Conservation (phyloP, 2,888 invertebrate genomes). For the Pterostichus madidus region DNA sequence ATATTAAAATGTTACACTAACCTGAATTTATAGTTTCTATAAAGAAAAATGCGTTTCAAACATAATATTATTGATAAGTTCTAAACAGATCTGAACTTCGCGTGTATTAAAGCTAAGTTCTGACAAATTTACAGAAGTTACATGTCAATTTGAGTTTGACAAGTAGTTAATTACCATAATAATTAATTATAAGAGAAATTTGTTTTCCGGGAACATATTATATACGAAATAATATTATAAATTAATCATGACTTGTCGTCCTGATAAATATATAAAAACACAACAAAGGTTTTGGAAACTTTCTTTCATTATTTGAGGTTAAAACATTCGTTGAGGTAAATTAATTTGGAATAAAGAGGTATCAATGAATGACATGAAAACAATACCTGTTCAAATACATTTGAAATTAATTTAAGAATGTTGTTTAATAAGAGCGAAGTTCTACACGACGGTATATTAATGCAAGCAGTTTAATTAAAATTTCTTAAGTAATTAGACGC, state of each 20-base stretch:
- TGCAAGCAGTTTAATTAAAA: conserved; percentile 32
- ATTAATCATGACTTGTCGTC: conserved; percentile 36
- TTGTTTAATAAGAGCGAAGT: conserved; percentile 25
- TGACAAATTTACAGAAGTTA: conserved; percentile 31
- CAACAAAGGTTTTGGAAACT: neutral
- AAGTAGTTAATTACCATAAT: conserved; percentile 43
- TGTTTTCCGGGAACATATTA: conserved; percentile 19
- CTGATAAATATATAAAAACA: conserved; percentile 14
- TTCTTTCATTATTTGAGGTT: neutral
- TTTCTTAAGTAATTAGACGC: conserved; percentile 17
- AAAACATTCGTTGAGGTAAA: neutral
- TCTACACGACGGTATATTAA: conserved; percentile 8
- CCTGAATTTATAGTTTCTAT: no score
- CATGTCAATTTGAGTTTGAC: conserved; percentile 50
- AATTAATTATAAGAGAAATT: conserved; percentile 42
- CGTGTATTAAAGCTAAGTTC: conserved; percentile 22
- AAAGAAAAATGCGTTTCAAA: neutral
- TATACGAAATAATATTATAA: conserved; percentile 36
- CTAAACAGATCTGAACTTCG: conserved; percentile 34
- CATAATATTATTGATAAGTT: conserved; percentile 42
- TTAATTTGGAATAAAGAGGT: neutral
- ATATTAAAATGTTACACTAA: no score
- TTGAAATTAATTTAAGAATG: conserved; percentile 18
- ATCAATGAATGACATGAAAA: neutral
- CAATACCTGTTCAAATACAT: conserved; percentile 37